Conservation (phyloP, 2,888 invertebrate species). For the Amphipoea oculea region DNA sequence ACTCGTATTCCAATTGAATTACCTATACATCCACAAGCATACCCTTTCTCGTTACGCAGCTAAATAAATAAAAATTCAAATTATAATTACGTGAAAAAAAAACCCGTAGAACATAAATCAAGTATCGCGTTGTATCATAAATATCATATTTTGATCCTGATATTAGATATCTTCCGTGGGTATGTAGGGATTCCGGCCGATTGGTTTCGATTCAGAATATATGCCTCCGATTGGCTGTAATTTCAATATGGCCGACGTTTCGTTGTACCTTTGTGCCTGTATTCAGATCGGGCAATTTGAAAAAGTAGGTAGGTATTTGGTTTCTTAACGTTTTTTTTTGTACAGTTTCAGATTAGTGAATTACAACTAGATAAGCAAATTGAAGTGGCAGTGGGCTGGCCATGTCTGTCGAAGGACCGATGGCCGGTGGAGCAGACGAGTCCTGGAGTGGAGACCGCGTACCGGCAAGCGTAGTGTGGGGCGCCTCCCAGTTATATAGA, state of each 20-base stretch:
- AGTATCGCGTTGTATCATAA: slow-evolving; percentile 55
- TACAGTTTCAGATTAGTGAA: background rate
- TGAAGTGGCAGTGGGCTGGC: too few relatives aligned
- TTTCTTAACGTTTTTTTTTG: background rate
- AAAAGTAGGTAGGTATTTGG: background rate
- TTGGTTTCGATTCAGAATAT: slow-evolving; percentile 51
- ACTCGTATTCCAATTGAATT: slow-evolving; percentile 11
- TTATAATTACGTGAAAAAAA: slow-evolving; percentile 54
- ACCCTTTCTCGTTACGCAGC: background rate
- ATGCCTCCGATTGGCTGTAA: slow-evolving; percentile 39
- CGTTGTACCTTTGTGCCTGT: background rate
- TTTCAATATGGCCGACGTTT: slow-evolving; percentile 50
- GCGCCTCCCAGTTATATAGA: too few relatives aligned
- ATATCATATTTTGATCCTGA: slow-evolving; percentile 50
- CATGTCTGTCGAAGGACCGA: too few relatives aligned
- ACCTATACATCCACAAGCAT: background rate
- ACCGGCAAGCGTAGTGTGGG: too few relatives aligned
- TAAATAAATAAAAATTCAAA: slow-evolving; percentile 32
- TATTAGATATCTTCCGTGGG: slow-evolving; percentile 59
- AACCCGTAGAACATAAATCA: slow-evolving; percentile 53
- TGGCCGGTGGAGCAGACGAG: too few relatives aligned
- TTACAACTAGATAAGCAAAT: too few relatives aligned
- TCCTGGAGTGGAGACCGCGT: too few relatives aligned
- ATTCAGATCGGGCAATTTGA: background rate
- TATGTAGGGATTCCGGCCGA: slow-evolving; percentile 46